Evolutionary conservation across 2,888 invertebrate species (phyloP).

Genomic region (Trileptium ribeirensis): DNA sequence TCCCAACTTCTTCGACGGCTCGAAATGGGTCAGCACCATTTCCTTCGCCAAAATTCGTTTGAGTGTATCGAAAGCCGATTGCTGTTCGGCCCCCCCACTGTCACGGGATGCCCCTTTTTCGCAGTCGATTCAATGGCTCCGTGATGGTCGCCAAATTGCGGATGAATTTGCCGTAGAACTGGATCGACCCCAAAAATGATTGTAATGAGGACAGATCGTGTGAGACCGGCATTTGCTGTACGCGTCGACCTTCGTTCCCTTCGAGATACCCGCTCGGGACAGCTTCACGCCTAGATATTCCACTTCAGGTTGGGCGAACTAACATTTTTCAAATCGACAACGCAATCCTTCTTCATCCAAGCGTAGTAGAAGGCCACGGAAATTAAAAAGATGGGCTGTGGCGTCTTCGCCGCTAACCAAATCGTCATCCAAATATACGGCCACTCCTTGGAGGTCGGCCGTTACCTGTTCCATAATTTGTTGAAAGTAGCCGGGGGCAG

Average conservation of each 20-base stretch:
- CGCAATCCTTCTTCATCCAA: slow-evolving; percentile 16
- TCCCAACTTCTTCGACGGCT: not conserved
- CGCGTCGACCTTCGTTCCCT: slow-evolving; percentile 26
- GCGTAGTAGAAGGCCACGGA: not conserved
- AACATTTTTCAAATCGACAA: slow-evolving; percentile 25
- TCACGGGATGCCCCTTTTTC: not conserved
- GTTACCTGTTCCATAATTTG: slow-evolving; percentile 28
- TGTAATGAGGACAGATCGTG: not conserved
- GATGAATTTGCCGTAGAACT: not conserved
- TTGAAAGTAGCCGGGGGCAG: slow-evolving; percentile 27
- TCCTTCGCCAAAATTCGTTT: not conserved
- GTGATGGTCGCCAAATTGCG: not conserved
- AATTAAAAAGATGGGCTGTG: not conserved
- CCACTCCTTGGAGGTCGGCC: slow-evolving; percentile 20
- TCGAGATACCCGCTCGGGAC: slow-evolving; percentile 21
- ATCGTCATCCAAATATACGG: slow-evolving; percentile 23
- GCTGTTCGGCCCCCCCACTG: not conserved
- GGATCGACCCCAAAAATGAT: not conserved
- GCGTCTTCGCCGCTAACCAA: not conserved
- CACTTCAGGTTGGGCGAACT: slow-evolving; percentile 1
- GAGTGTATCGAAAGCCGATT: not conserved
- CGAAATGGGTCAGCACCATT: not conserved
- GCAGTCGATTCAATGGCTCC: not conserved
- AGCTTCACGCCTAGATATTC: slow-evolving; percentile 9
- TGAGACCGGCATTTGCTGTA: slow-evolving; percentile 22